A percentile compares a stretch with the other conserved stretches of the same genome.
These are phyloP conservation scores for Syrmaticus mikado DNA, from an alignment of 2,113 vertebrate species.

Conservation along the genomic window DNA sequence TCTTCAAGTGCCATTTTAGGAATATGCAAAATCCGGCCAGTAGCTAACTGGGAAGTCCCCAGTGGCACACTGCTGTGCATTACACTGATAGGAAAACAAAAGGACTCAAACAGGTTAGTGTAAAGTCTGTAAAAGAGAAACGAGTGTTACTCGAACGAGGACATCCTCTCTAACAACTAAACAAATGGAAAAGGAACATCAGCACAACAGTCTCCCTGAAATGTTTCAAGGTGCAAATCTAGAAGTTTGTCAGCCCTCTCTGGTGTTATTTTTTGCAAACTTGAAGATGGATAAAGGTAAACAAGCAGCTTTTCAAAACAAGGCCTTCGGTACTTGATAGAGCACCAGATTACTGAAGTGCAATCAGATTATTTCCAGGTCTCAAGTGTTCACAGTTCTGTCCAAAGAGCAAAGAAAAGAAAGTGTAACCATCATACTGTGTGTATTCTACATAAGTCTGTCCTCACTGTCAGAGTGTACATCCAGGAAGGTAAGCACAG, in stretches of 20 bases:
- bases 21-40: neutral
- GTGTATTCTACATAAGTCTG: neutral
- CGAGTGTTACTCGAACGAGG: neutral
- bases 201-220: constrained; percentile 80
- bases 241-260: constrained; percentile 36
- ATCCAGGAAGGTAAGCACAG: neutral
- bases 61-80: neutral
- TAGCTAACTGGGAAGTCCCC: neutral
- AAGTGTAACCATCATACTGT: neutral
- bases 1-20: neutral
- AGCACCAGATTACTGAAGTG: constrained; percentile 80
- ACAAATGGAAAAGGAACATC: constrained; percentile 51
- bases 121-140: constrained; percentile 30
- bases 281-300: constrained; percentile 60
- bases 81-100: neutral
- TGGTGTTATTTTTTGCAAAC: constrained; percentile 20
- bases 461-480: neutral
- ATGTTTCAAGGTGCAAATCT: constrained; percentile 70
- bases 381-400: constrained; percentile 82
- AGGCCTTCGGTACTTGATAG: constrained; percentile 78
- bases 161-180: constrained; percentile 25
- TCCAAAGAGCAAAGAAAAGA: constrained; percentile 66
- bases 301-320: constrained; percentile 76
- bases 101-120: constrained; percentile 6
- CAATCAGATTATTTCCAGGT: constrained; percentile 74